Conservation (phyloP, 2,797 vertebrate genomes). For the Gymnoscopelus microlampas region DNA sequence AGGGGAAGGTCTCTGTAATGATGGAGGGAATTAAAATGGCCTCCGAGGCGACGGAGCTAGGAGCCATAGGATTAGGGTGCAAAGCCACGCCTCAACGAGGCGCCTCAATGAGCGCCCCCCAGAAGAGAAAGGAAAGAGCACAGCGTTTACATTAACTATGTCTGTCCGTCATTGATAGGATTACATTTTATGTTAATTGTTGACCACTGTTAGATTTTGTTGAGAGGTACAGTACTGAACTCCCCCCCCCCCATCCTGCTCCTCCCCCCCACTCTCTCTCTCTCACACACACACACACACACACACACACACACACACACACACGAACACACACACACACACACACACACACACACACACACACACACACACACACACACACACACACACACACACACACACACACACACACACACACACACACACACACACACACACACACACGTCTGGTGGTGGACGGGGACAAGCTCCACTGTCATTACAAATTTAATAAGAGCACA, state of each 20-base stretch:
- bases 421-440: no score
- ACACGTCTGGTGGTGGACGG: slow-evolving; percentile 55
- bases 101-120: slow-evolving; percentile 45
- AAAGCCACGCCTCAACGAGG: slow-evolving; percentile 74
- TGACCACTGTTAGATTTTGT: slow-evolving; percentile 69
- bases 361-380: no score
- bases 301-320: no score
- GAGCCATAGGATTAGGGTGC: slow-evolving; percentile 70
- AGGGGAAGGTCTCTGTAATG: slow-evolving; percentile 73
- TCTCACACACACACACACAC: not conserved
- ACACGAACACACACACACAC: not conserved
- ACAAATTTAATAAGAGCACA: slow-evolving; percentile 80
- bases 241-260: slow-evolving; percentile 33
- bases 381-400: no score
- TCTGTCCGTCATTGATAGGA: slow-evolving; percentile 61
- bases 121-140: not conserved
- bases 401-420: no score
- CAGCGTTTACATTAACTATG: slow-evolving; percentile 22
- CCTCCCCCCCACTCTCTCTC: no score
- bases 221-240: slow-evolving; percentile 42
- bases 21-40: slow-evolving; percentile 82
- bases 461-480: slow-evolving; percentile 73
- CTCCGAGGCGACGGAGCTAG: slow-evolving; percentile 57
- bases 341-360: no score
- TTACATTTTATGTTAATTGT: slow-evolving; percentile 56